These are phyloP conservation scores for Clostera curtula DNA, from an alignment of 2,888 invertebrate genomes.

Conservation along the genomic window DNA sequence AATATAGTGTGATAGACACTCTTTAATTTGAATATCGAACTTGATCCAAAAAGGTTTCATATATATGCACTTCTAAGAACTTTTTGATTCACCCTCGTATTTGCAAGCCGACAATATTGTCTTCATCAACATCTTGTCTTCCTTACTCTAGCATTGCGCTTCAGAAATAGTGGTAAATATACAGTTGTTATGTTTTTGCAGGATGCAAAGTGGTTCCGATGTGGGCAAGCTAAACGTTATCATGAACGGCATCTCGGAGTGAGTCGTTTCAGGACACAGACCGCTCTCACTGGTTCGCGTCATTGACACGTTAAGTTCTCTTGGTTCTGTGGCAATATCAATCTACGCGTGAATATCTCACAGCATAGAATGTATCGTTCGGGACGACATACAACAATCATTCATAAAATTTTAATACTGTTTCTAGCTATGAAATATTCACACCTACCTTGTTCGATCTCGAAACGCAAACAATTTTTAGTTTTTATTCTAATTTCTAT, in stretches of 20 bases:
- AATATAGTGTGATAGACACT: too few relatives aligned
- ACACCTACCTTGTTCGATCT: slow-evolving; percentile 55
- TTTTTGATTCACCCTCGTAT: too few relatives aligned
- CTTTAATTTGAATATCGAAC: too few relatives aligned
- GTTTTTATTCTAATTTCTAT: slow-evolving; percentile 36
- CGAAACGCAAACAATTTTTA: slow-evolving; percentile 54
- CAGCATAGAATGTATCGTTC: slow-evolving; percentile 53
- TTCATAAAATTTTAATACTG: slow-evolving; percentile 23
- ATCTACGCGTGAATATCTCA: slow-evolving; percentile 60
- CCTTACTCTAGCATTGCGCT: too few relatives aligned
- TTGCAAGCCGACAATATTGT: too few relatives aligned
- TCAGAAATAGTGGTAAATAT: too few relatives aligned
- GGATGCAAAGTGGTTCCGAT: slow-evolving; percentile 31
- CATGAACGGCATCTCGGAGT: slow-evolving; percentile 54
- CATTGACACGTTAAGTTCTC: slow-evolving; percentile 14
- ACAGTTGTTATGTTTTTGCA: slow-evolving; percentile 20
- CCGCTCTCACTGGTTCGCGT: slow-evolving; percentile 7
- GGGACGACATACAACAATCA: slow-evolving; percentile 35
- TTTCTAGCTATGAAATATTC: slow-evolving; percentile 62
- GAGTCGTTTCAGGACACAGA: slow-evolving; percentile 15
- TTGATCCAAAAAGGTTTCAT: too few relatives aligned
- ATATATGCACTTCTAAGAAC: too few relatives aligned
- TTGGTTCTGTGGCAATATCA: slow-evolving; percentile 45
- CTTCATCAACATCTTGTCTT: too few relatives aligned
- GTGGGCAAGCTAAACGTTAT: slow-evolving; percentile 35